Conservation (phyloP, 2,888 invertebrate genomes). For the Teleogryllus oceanicus region DNA sequence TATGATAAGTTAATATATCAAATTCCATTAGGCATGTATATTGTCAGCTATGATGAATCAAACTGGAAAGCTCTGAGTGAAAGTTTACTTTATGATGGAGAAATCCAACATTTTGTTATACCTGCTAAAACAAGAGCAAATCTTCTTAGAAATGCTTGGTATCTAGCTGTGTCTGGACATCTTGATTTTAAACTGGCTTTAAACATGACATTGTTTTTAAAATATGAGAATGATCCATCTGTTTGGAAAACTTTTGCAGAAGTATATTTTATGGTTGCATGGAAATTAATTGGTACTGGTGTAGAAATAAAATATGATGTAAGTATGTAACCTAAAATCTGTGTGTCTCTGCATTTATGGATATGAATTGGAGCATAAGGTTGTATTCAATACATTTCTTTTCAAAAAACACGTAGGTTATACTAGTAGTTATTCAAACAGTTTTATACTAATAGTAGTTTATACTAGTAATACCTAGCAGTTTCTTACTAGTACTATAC, state of each 20-base stretch:
- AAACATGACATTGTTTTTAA: neutral
- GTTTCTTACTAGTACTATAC: too few species aligned
- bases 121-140: neutral
- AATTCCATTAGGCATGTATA: neutral
- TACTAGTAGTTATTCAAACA: too few species aligned
- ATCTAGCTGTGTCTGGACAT: neutral
- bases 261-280: neutral
- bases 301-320: neutral
- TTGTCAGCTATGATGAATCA: neutral
- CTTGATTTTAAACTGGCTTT: neutral
- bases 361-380: too few species aligned
- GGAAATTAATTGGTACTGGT: conserved; percentile 1
- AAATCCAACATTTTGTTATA: neutral
- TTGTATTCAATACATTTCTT: too few species aligned
- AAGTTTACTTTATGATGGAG: neutral
- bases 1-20: too few species aligned
- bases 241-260: neutral
- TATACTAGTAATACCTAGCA: too few species aligned
- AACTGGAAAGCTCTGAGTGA: neutral
- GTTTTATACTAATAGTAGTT: too few species aligned
- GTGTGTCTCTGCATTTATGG: too few species aligned
- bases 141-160: neutral
- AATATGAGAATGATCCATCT: neutral
- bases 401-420: too few species aligned
- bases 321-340: neutral